Base-by-base conservation (phyloP, 2,113 vertebrate genomes). In the Zosterops japonicus region DNA sequence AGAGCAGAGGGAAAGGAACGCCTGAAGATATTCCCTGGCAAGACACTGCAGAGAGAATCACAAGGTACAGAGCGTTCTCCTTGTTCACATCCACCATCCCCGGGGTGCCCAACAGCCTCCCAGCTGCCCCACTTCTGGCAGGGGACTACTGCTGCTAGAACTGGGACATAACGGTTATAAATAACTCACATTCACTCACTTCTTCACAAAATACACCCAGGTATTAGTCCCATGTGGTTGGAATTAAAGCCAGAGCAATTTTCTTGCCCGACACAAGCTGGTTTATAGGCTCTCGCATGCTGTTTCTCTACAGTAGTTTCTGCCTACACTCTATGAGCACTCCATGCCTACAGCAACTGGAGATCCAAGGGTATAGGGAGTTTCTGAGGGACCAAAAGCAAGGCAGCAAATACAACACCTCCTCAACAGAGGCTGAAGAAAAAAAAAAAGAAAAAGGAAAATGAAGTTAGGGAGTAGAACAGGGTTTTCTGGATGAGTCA, bases 401-500 rank as follows among this genome's bases (percentile, higher is more conserved):
- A 86, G 56, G 60, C 68, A 89, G 65, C 7, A 90, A 93, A 83
- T 52, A 7, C 5, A 44, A 19, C 35, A 92, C 22, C 56, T 83
- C 59, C 50, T 92, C 69, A 83, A 70, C 8, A 52, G 64, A 23
- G 44, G 31, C 4, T 59, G 52, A 39, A 81, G 25, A 31, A 39
- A 50, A 57, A 71, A 49, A 49, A 80, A 87, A 55, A 65, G 5
- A 55, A 41, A 85, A 87, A 78, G 50, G 59, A 83, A 90, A 77
- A 93, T n/a, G 28, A 85, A 93, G 79, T 67, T 55, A 50, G 81
- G 71, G 82, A 93, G 64, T 41, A 88, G 47, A 80, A 87, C 41
- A 74, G 60, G 33, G 85, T 59, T 95, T 94, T 95, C 94, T 94
- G 86, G 68, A 92, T 77, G 49, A 89, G 80, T 87, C 80, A 94